Conservation (phyloP, 2,797 vertebrate species). For the Poeciliopsis gracilis region DNA sequence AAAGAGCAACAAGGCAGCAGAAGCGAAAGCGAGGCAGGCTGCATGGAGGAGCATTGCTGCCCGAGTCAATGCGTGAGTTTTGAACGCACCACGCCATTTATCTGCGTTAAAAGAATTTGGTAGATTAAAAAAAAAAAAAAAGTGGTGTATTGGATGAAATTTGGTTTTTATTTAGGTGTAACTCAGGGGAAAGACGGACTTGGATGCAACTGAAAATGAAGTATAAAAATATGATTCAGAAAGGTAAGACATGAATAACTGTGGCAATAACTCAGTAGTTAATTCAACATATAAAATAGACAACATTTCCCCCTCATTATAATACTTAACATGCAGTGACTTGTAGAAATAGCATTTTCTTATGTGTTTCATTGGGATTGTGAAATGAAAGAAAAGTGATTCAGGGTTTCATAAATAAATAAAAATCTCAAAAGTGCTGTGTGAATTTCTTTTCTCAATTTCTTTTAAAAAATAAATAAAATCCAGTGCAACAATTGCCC, state of each 20-base stretch:
- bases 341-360: not conserved
- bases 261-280: not conserved
- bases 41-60: not conserved
- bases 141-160: not conserved
- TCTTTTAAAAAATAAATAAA: not conserved
- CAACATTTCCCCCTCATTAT: too few species aligned
- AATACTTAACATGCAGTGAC: not conserved
- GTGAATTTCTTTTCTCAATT: not conserved
- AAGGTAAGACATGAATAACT: not conserved
- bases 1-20: constrained; percentile 1
- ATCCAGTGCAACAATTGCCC: not conserved
- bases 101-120: not conserved
- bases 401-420: not conserved
- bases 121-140: not conserved
- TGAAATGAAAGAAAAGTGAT: not conserved
- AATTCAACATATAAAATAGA: not conserved
- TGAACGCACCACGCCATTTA: not conserved
- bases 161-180: not conserved
- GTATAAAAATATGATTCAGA: constrained; percentile 6
- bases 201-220: constrained; percentile 5
- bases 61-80: constrained; percentile 5
- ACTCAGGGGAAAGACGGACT: constrained; percentile 1
- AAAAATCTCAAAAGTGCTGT: not conserved
- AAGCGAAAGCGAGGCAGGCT: not conserved
- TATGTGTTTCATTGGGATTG: not conserved